These are phyloP conservation scores for Lutraria lutraria DNA, from an alignment of 2,888 invertebrate genomes.

Conservation along the genomic window DNA sequence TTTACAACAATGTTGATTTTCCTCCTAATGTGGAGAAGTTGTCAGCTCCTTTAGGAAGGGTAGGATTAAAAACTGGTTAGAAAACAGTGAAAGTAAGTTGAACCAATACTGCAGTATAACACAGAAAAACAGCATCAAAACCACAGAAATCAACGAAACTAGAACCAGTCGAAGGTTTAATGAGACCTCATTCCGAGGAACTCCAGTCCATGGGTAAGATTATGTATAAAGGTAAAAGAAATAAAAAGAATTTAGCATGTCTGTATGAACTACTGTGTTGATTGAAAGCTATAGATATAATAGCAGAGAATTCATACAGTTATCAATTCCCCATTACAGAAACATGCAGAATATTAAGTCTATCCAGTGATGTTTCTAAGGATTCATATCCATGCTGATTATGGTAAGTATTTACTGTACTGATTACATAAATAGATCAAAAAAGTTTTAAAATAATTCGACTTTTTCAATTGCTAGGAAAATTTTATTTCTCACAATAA, in stretches of 20 bases:
- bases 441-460: background rate
- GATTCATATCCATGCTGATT: background rate
- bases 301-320: constrained; percentile 21
- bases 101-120: too few relatives aligned
- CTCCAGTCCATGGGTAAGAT: constrained; percentile 24
- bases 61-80: too few relatives aligned
- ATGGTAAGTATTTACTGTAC: background rate
- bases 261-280: constrained; percentile 25
- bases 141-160: too few relatives aligned
- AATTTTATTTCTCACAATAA: too few relatives aligned
- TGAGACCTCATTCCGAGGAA: too few relatives aligned
- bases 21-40: too few relatives aligned
- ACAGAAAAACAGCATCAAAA: too few relatives aligned
- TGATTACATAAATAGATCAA: background rate
- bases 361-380: background rate
- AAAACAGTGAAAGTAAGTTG: too few relatives aligned
- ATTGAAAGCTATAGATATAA: constrained; percentile 34
- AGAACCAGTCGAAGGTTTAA: too few relatives aligned
- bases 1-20: too few relatives aligned
- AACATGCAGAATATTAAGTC: constrained; percentile 13
- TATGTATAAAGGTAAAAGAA: constrained; percentile 20
- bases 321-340: constrained; percentile 40
- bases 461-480: background rate
- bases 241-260: constrained; percentile 26
- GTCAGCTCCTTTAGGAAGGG: too few relatives aligned